Evolutionary conservation across 2,113 vertebrate genomes (phyloP), one percentile per base, ranked within the genome.

Genomic region (Otis tarda): DNA sequence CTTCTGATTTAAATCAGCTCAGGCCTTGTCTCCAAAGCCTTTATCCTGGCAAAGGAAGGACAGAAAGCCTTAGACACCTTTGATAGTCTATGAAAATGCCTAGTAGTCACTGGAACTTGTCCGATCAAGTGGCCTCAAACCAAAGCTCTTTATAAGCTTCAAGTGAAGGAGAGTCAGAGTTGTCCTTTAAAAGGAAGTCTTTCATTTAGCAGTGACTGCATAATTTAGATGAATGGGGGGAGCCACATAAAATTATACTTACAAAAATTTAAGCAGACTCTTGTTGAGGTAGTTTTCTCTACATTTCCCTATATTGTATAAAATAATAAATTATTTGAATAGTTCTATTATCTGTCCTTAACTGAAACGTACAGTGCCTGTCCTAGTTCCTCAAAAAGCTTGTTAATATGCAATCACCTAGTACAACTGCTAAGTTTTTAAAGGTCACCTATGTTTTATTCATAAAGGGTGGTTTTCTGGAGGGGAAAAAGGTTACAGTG

Each of bases 361-460:
- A 98, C 98, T 97, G 98, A 98, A 98, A 98, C 91, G 33, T 97
- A 98, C 97, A 97, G 95, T 83, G 97, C 97, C 98, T 98, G 98
- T 98, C 98, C 98, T 96, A 96, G 95, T 97, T 98, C 98, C 97
- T 98, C 98, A 98, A 98, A 98, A 98, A 98, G 97, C 98, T 98
- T 98, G 98, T 98, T 98, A 98, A 98, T 98, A 98, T 98, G 98
- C 98, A 98, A 98, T 98, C 98, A 98, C 98, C 98, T 98, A 97
- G 98, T 98, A 98, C 97, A 98, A 98, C 97, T 97, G 98, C 98
- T 98, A 98, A 98, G 98, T 98, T 98, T 98, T 98, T 98, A 98
- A 98, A 98, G 98, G 98, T 98, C 98, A 98, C 82, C 98, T 89
- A 98, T 98, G 98, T 98, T 98, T 98, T 98, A 98, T 98, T 98